These are phyloP conservation scores for Thera britannica DNA, from an alignment of 2,888 invertebrate species.

Conservation along the genomic window DNA sequence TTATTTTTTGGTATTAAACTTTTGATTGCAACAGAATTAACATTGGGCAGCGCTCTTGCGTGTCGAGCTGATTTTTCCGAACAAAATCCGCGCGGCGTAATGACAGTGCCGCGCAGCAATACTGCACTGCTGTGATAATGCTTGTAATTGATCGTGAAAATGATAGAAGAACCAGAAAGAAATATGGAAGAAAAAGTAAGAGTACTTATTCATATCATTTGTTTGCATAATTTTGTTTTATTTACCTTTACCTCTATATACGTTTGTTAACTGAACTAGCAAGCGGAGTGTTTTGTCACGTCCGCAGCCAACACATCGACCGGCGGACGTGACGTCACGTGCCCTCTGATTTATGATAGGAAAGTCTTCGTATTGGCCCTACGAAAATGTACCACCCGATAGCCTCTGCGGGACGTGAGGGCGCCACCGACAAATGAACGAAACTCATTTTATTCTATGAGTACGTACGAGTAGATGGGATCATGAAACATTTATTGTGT, in stretches of 20 bases:
- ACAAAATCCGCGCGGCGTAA: no score
- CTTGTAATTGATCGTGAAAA: no score
- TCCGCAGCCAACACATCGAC: slow-evolving; percentile 66
- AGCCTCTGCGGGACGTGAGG: slow-evolving; percentile 69
- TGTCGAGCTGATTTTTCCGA: no score
- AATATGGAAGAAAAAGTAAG: not conserved
- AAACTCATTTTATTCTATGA: slow-evolving; percentile 69
- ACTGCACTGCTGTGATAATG: no score
- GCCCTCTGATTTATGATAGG: slow-evolving; percentile 76
- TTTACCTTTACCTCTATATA: slow-evolving; percentile 12
- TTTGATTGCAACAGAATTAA: no score
- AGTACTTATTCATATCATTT: not conserved
- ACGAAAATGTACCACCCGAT: slow-evolving; percentile 70
- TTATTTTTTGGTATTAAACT: no score
- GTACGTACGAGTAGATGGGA: slow-evolving; percentile 47
- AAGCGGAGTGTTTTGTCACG: slow-evolving; percentile 70
- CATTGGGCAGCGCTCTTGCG: no score
- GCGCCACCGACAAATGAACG: slow-evolving; percentile 61
- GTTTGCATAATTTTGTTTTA: slow-evolving; percentile 18
- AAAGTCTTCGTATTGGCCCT: slow-evolving; percentile 60
- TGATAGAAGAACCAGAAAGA: not conserved
- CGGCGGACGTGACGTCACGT: slow-evolving; percentile 73
- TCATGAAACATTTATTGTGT: slow-evolving; percentile 58
- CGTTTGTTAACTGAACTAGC: slow-evolving; percentile 41
- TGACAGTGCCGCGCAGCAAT: no score